Base-by-base conservation (phyloP, 2,888 invertebrate genomes). In the Rhogogaster chlorosoma region DNA sequence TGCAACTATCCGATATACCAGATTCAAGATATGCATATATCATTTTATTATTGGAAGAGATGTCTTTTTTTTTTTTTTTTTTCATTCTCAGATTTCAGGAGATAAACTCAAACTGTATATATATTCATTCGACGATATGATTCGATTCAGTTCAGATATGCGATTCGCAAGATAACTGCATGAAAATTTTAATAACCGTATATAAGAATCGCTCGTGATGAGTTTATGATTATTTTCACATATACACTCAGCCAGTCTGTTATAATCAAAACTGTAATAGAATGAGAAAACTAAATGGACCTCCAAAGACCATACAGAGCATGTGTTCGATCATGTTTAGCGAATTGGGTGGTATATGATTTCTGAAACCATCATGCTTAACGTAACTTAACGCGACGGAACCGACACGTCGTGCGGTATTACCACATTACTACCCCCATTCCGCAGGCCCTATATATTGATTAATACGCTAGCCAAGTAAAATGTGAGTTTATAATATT, bases 361-460 rank as follows among this genome's bases (percentile, higher is more conserved):
- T 36, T 22, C 57, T 78, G 57, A 36, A 57, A 80, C 26, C 22
- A 80, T 15, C 61, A 15, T 38, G 61, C 61, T 80, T n/a, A 80
- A 61, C 38, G 80, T 80, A 80, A 80, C 57, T 80, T 80, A 61
- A 80, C 77, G 53, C 32, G 77, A 77, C 53, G 77, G n/a, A 77
- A 77, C 77, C 32, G 77, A 53, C 77, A 77, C 77, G 77, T 77
- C 77, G 38, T 32, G 32, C 77, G 49, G 49, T 61, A 49, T 80
- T 80, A 80, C 61, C 61, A n/a, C 57, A 78, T 78, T 78, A 78
- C 57, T 57, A 80, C 57, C 80, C 61, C 38, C 80, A 80, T 80
- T 61, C 61, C 38, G 38, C 36, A 49, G 38, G 57, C 36, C 80
- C 57, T 61, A 38, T 80, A 57, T 61, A 57, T 61, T 57, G 80